phyloP scores from a whole-genome alignment of 2,888 invertebrate genomes.

The Apotomis turbidana region DNA sequence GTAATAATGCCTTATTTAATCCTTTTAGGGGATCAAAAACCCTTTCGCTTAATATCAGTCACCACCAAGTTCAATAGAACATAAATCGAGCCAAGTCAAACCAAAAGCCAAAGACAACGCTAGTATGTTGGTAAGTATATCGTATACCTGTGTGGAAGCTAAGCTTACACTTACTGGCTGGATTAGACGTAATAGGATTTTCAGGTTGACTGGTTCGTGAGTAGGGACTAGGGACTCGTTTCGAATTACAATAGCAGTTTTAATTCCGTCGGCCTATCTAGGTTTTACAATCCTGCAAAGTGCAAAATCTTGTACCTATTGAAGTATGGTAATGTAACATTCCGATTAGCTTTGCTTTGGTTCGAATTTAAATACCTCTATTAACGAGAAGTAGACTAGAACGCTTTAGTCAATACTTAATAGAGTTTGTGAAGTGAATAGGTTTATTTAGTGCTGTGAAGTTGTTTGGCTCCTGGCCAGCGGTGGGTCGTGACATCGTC shows the following conservation, averaged over 20 bases:
- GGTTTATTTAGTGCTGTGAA: slow-evolving; percentile 13
- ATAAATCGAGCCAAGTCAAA: neutral
- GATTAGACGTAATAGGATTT: slow-evolving; percentile 36
- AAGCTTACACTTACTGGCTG: slow-evolving; percentile 1
- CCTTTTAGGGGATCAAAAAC: too few relatives aligned
- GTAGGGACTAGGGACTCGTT: slow-evolving; percentile 4
- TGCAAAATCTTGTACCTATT: slow-evolving; percentile 26
- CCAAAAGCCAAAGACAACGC: too few relatives aligned
- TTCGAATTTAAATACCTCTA: neutral
- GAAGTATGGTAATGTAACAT: slow-evolving; percentile 24
- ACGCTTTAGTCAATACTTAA: slow-evolving; percentile 4
- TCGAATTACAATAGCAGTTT: slow-evolving; percentile 27
- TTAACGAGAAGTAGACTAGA: slow-evolving; percentile 5
- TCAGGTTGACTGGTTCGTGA: slow-evolving; percentile 30
- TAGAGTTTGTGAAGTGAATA: slow-evolving; percentile 20
- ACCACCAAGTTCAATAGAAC: too few relatives aligned
- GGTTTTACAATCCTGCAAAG: neutral
- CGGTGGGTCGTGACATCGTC: slow-evolving; percentile 25
- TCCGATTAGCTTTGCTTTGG: slow-evolving; percentile 5
- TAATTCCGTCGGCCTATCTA: neutral
- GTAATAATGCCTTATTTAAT: too few relatives aligned
- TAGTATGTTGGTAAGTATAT: neutral
- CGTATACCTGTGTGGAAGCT: slow-evolving; percentile 1
- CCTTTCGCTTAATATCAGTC: too few relatives aligned
- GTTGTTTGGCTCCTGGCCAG: slow-evolving; percentile 25